Base-by-base conservation (phyloP, 2,797 vertebrate genomes). In the Buphagus erythrorhynchus region DNA sequence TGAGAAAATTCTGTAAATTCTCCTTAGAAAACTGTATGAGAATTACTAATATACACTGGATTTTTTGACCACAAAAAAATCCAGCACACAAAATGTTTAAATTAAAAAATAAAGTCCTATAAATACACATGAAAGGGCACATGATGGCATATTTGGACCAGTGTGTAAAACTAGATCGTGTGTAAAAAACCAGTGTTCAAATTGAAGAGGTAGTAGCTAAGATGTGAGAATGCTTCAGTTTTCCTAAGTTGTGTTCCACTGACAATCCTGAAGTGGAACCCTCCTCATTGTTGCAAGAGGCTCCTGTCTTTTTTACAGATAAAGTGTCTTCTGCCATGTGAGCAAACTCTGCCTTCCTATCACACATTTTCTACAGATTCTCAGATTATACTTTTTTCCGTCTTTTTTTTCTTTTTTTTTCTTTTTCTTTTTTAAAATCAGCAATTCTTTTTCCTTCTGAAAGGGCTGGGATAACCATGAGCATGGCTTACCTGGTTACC, bases 211-310 rank as follows among this genome's bases (percentile, higher is more conserved):
- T 4, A 31, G 7, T n/a, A 71, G 11, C 16, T 77, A 42, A 79
- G 42, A 16, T 17, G 49, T 0, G 6, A 62, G 17, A 12, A 9
- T 31, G 4, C 54, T 79, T 66, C 35, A 36, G 4, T 22, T 86
- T 73, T 83, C 13, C 13, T 40, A 33, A 38, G 28, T 9, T 22
- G 79, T 79, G 1, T 79, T 92, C 16, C 20, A 36, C 21, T 55
- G 42, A 38, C 16, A 85, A 2, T 71, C 19, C 24, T 65, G 7
- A 15, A 55, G 10, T 69, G 38, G n/a, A 61, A 31, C 11, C 1
- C 7, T 13, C 2, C 11, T 42, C 0, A 1, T 18, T 81, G 35
- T 35, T 92, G 16, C 10, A 68, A 35, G 5, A 7, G 13, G 5
- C 10, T 45, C 11, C 8, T 38, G 21, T 36, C 6, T 74, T 92